A percentile compares a stretch with the other conserved stretches of the same genome.
Evolutionary conservation across 2,888 invertebrate species (phyloP).

Genomic region (Tachina lurida): DNA sequence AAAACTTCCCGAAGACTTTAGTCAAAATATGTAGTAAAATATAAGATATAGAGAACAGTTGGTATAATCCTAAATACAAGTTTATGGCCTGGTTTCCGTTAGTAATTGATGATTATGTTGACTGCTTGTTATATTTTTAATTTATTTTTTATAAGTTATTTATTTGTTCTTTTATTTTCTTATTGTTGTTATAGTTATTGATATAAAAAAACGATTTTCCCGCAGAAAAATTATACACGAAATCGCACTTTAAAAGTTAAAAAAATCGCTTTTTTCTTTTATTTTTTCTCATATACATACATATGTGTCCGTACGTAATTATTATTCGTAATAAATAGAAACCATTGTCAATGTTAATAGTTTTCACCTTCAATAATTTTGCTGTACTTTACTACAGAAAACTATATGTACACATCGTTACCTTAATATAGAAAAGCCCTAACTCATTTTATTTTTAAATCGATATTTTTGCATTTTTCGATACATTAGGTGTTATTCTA

Average conservation of each 20-base stretch:
- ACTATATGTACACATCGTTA: too few relatives aligned
- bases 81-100: conserved; percentile 38
- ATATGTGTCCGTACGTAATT: neutral
- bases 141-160: conserved; percentile 12
- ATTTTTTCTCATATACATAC: neutral
- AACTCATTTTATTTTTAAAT: too few relatives aligned
- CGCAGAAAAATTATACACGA: too few relatives aligned
- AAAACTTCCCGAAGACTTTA: conserved; percentile 12
- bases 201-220: too few relatives aligned
- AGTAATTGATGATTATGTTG: conserved; percentile 9
- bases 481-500: too few relatives aligned
- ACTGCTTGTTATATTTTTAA: conserved; percentile 35
- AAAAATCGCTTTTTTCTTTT: neutral
- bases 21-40: conserved; percentile 4
- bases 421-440: too few relatives aligned
- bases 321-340: conserved; percentile 46
- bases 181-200: too few relatives aligned
- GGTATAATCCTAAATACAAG: conserved; percentile 54
- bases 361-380: conserved; percentile 64
- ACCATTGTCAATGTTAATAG: conserved; percentile 71
- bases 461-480: too few relatives aligned
- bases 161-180: neutral
- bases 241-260: neutral
- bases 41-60: neutral
- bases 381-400: conserved; percentile 3